Base-by-base conservation (phyloP, 2,113 vertebrate genomes). In the Eudorcas thomsonii region DNA sequence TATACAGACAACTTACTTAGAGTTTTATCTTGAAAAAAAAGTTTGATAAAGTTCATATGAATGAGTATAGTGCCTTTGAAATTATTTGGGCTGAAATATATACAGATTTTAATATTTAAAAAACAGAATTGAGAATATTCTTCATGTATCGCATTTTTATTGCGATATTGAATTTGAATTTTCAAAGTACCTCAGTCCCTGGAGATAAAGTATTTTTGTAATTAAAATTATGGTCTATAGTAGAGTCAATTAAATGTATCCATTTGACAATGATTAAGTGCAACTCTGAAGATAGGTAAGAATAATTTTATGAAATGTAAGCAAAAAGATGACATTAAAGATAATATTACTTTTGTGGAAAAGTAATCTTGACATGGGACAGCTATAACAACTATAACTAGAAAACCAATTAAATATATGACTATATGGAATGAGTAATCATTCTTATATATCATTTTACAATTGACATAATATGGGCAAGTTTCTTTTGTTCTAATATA, bases 291-390 rank as follows among this genome's bases (percentile, higher is more conserved):
- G 43, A 48, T 81, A 30, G 62, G 62, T 96, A 87, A 84, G 67
- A 78, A 84, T 13, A 87, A 52, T 81, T 96, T 94, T n/a, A 25
- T 84, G 81, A 71, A 97, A 83, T 92, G 52, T 28, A 96, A 92
- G 86, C 64, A 14, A 91, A 86, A 90, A 83, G 21, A 74, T 91
- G n/a, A 50, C 36, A 71, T 67, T 91, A 43, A 59, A 82, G 30
- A 60, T 43, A 45, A 71, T 74, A 39, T 19, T 84, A 30, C 15
- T 30, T 48, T 21, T 60, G 45, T 54, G 62, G 14, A 50, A 62
- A 85, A 54, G 25, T 89, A 77, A 25, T 30, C 21, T 52, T 74
- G 1, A 71, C 4, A 2, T 77, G 59, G 6, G 25, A 50, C 36
- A 39, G 36, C 36, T 93, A 19, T 71, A 52, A 19, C 17, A 78